These are phyloP conservation scores for Colletes gigas DNA, from an alignment of 1,140 invertebrate genomes.

Conservation along the genomic window DNA sequence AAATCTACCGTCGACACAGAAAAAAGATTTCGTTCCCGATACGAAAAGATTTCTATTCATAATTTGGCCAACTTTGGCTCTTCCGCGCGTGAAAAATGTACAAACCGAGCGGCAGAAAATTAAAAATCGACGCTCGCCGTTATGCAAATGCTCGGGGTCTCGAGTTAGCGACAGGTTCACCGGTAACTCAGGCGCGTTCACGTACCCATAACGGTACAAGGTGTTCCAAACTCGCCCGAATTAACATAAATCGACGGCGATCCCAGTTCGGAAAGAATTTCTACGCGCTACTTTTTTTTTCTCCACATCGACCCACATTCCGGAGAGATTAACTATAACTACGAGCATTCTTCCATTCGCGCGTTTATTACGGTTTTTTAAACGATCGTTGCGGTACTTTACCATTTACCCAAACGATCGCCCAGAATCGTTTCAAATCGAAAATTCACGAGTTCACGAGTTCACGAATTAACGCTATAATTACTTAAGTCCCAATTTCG, in stretches of 20 bases:
- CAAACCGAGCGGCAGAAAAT: neutral
- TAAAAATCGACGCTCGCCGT: constrained; percentile 30
- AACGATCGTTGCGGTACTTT: neutral
- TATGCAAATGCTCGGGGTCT: constrained; percentile 44
- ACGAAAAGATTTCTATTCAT: no score
- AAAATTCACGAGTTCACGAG: no score
- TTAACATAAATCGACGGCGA: constrained; percentile 76
- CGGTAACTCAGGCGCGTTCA: constrained; percentile 39
- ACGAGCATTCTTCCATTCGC: neutral
- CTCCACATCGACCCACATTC: constrained; percentile 54
- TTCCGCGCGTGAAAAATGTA: no score
- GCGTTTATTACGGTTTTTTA: neutral
- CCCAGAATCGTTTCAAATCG: neutral
- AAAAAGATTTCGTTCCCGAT: no score
- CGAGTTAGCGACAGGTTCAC: constrained; percentile 23
- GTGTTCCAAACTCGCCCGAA: constrained; percentile 71
- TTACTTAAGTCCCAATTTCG: no score
- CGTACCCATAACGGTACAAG: constrained; percentile 73
- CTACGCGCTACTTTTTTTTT: constrained; percentile 67
- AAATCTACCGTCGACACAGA: no score
- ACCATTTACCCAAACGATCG: neutral
- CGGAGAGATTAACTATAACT: constrained; percentile 16
- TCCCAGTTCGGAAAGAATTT: constrained; percentile 60
- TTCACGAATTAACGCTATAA: neutral
- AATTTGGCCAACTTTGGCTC: no score